A percentile compares a stretch with the other conserved stretches of the same genome.
Evolutionary conservation across 2,888 invertebrate genomes (phyloP).

Genomic region (Acleris laterana): DNA sequence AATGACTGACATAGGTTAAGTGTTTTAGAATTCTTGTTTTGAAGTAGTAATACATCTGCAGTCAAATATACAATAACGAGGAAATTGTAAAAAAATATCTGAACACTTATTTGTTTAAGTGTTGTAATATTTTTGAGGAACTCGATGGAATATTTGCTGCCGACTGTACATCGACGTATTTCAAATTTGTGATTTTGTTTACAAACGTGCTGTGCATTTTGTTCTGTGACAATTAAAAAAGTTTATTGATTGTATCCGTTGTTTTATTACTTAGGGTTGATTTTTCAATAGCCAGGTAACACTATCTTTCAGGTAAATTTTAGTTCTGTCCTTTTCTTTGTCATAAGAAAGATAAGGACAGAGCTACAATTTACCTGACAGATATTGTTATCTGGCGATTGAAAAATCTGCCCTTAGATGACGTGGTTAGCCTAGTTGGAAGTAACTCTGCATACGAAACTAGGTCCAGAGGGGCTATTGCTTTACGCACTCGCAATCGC

Average conservation of each 20-base stretch:
- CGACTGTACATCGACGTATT: conserved; percentile 33
- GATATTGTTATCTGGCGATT: too few species aligned
- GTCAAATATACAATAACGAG: background rate
- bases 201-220: conserved; percentile 52
- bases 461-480: too few species aligned
- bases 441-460: background rate
- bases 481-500: too few species aligned
- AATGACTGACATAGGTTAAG: conserved; percentile 49
- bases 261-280: conserved; percentile 21
- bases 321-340: too few species aligned
- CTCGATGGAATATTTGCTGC: background rate
- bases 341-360: too few species aligned
- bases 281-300: too few species aligned
- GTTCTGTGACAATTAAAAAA: conserved; percentile 52
- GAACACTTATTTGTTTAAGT: background rate
- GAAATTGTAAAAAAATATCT: background rate
- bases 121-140: too few species aligned
- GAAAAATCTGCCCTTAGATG: too few species aligned
- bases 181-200: conserved; percentile 52
- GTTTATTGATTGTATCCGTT: conserved; percentile 40
- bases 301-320: too few species aligned
- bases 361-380: too few species aligned
- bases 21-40: conserved; percentile 42
- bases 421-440: background rate
- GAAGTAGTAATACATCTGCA: conserved; percentile 13